Conservation (phyloP, 2,113 vertebrate species). For the Pseudorasbora parva region DNA sequence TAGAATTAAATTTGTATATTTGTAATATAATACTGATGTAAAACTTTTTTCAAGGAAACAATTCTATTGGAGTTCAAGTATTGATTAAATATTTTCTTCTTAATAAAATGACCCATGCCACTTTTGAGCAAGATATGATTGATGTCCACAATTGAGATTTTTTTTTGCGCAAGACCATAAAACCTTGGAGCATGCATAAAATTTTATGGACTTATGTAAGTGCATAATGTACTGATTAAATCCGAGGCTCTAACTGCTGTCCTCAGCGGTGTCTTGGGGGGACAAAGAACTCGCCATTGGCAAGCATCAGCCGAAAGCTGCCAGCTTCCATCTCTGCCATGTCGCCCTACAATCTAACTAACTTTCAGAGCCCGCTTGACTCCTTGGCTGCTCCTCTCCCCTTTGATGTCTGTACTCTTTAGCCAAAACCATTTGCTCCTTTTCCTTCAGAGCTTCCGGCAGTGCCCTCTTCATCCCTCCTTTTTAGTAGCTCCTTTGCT, state of each 20-base stretch:
- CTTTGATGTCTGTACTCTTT: constrained; percentile 57
- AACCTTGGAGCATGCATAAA: constrained; percentile 57
- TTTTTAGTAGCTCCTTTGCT: constrained; percentile 30
- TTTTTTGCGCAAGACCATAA: constrained; percentile 44
- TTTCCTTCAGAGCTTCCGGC: constrained; percentile 39
- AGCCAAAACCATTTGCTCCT: constrained; percentile 60
- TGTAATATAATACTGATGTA: not conserved
- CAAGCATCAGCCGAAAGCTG: constrained; percentile 57
- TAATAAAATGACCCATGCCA: constrained; percentile 32
- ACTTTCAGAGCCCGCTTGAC: constrained; percentile 62
- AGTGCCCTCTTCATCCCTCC: constrained; percentile 25
- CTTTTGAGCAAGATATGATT: constrained; percentile 50
- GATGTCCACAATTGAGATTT: constrained; percentile 41
- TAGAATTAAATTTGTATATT: not conserved
- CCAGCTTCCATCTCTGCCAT: constrained; percentile 65
- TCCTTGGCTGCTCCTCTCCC: constrained; percentile 53
- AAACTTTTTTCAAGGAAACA: not conserved
- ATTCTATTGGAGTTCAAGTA: not conserved
- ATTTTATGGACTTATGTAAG: constrained; percentile 63
- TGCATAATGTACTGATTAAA: constrained; percentile 67
- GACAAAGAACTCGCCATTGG: constrained; percentile 56
- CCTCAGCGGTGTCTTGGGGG: constrained; percentile 48
- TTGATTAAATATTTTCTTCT: not conserved
- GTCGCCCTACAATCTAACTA: constrained; percentile 64
- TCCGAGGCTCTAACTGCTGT: constrained; percentile 51